Percentiles rank a stretch among this genome's conserved stretches.
Conservation (phyloP, 2,888 invertebrate species). For the Parnassius glacialis region DNA sequence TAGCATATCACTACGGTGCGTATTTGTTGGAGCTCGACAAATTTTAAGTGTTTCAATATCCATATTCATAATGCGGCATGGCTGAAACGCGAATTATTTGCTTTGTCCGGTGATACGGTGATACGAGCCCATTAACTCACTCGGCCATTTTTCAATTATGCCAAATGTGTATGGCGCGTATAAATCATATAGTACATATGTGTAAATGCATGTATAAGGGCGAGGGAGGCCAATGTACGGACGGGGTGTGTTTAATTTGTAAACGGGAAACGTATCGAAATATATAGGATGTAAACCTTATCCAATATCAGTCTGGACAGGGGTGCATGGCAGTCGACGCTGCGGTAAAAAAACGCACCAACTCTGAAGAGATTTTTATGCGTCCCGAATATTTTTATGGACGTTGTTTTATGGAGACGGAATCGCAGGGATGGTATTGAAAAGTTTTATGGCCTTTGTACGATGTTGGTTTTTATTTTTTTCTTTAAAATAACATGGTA, state of each 20-base stretch:
- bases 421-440: slow-evolving; percentile 27
- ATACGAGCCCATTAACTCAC: slow-evolving; percentile 53
- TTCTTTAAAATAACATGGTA: slow-evolving; percentile 14
- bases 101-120: slow-evolving; percentile 52
- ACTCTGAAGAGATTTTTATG: slow-evolving; percentile 43
- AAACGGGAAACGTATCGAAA: slow-evolving; percentile 61
- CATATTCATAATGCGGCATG: slow-evolving; percentile 35
- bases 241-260: slow-evolving; percentile 72
- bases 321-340: slow-evolving; percentile 42
- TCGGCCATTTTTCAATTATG: slow-evolving; percentile 78
- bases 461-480: slow-evolving; percentile 17
- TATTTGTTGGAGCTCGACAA: slow-evolving; percentile 25
- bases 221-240: slow-evolving; percentile 38
- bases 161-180: slow-evolving; percentile 72
- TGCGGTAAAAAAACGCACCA: slow-evolving; percentile 37
- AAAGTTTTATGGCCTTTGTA: slow-evolving; percentile 26
- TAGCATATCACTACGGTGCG: neutral
- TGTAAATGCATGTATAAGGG: slow-evolving; percentile 35
- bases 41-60: slow-evolving; percentile 35
- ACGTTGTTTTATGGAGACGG: slow-evolving; percentile 32
- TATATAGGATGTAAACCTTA: slow-evolving; percentile 55
- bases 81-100: slow-evolving; percentile 62
- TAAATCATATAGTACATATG: slow-evolving; percentile 64
- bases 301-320: slow-evolving; percentile 50
- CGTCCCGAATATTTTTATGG: slow-evolving; percentile 39